phyloP scores from a whole-genome alignment of 2,797 vertebrate species.

The Bovichtus variegatus region DNA sequence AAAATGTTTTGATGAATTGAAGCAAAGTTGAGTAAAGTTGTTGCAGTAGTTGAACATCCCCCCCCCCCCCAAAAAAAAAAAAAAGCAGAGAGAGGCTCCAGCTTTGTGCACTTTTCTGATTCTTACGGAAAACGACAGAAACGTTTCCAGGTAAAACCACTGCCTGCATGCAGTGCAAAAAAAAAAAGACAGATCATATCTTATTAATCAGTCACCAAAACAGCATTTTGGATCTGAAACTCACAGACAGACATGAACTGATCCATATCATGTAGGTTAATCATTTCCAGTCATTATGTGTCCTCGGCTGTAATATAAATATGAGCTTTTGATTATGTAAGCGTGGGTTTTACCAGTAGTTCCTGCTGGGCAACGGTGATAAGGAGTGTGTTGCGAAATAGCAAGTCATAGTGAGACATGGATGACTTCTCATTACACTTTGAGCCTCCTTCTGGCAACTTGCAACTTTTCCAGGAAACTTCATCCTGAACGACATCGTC shows the following conservation, averaged over 20 bases:
- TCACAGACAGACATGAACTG: not conserved
- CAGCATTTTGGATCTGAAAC: not conserved
- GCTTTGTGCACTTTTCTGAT: not conserved
- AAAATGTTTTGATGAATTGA: too few species aligned
- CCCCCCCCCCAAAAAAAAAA: too few species aligned
- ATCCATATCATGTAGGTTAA: constrained; percentile 13
- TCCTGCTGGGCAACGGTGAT: not conserved
- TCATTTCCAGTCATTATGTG: constrained; percentile 30
- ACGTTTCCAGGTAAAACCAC: not conserved
- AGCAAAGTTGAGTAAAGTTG: too few species aligned
- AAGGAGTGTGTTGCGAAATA: constrained; percentile 17
- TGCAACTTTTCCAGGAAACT: not conserved
- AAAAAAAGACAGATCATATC: not conserved
- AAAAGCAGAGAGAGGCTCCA: not conserved
- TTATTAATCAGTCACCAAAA: constrained; percentile 26
- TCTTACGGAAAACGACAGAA: constrained; percentile 24
- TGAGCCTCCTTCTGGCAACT: not conserved
- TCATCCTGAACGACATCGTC: not conserved
- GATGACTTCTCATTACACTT: not conserved
- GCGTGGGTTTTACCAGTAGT: not conserved
- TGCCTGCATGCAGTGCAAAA: too few species aligned
- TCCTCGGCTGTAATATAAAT: not conserved
- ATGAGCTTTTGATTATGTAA: constrained; percentile 30
- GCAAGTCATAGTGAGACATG: constrained; percentile 61
- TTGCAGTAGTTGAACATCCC: too few species aligned